Evolutionary conservation across 2,888 invertebrate genomes (phyloP), one percentile per base, ranked within the genome.

Genomic region (Selenia dentaria): DNA sequence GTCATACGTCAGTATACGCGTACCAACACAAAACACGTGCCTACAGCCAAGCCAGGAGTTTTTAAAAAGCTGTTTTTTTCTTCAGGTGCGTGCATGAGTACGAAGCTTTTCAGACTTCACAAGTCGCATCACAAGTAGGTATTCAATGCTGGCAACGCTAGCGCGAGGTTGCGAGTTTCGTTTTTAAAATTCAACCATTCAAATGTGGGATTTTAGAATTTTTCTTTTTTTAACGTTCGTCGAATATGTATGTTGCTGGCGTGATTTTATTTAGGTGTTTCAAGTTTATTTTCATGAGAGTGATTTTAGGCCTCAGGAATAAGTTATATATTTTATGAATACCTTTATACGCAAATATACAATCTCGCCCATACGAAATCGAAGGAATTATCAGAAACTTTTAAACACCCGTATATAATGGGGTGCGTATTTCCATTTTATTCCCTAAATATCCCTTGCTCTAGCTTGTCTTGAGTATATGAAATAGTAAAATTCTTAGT

Each of bases 71-170:
- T 48, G 57, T 37, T 55, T 55, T 63, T 68, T 72, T 63, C 57
- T 50, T 40, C 47, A 59, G 64, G 67, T 65, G 66, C 65, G 57
- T 59, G 55, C 53, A 49, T 59, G 57, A 29, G 39, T 63, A 64
- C 54, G 57, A 57, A 51, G 66, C 68, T 54, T 70, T 77, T 74
- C 70, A 74, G 67, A 55, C 58, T 67, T 70, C 43, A 42, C 46
- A 35, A 43, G 49, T 49, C 34, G 44, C 54, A 45, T 52, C 51
- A 64, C 66, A 63, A 73, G 66, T 65, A 64, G 56, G 64, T 66
- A 66, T 75, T 74, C 75, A 74, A 52, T 59, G 51, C 55, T 60
- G 59, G 58, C 64, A 68, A 59, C 65, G 57, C 56, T 38, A 56
- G 54, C 43, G 57, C 51, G 55, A 66, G 55, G 56, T 55, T 38